Percentiles rank a stretch among this genome's conserved stretches.
phyloP scores from a whole-genome alignment of 2,888 invertebrate species.

The Drosophila monieri region DNA sequence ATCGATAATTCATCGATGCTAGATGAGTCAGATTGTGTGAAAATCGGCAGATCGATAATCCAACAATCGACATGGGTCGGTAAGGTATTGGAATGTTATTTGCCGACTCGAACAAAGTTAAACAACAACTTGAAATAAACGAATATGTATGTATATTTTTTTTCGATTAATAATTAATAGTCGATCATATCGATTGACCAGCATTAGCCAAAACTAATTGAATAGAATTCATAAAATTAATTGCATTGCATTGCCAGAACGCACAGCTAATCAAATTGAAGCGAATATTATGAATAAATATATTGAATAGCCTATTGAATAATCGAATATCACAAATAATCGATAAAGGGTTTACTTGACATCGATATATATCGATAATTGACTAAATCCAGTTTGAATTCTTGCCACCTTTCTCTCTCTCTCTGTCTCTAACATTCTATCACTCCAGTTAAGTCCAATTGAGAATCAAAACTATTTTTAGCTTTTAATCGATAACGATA shows the following conservation, averaged over 20 bases:
- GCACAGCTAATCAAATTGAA: constrained; percentile 55
- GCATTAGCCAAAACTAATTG: constrained; percentile 22
- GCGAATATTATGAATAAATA: constrained; percentile 25
- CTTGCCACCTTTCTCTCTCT: constrained; percentile 11
- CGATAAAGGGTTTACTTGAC: constrained; percentile 31
- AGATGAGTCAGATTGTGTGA: not conserved
- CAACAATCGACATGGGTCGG: too few relatives aligned
- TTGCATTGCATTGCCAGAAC: constrained; percentile 32
- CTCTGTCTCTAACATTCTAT: constrained; percentile 14
- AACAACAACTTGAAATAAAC: constrained; percentile 6
- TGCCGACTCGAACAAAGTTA: constrained; percentile 9
- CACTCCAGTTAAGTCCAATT: constrained; percentile 10
- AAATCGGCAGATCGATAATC: too few relatives aligned
- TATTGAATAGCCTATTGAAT: constrained; percentile 35
- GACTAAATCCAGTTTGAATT: constrained; percentile 27
- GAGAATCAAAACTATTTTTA: constrained; percentile 26
- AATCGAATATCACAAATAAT: constrained; percentile 19
- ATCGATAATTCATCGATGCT: constrained; percentile 9
- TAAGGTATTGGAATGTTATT: constrained; percentile 5
- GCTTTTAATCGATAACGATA: constrained; percentile 21
- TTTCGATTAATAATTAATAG: constrained; percentile 22
- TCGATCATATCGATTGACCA: constrained; percentile 21
- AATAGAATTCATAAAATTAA: constrained; percentile 20
- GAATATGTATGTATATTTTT: constrained; percentile 1
- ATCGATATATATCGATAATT: constrained; percentile 33